Conservation (phyloP, 2,797 vertebrate genomes). For the Danionella dracula region DNA sequence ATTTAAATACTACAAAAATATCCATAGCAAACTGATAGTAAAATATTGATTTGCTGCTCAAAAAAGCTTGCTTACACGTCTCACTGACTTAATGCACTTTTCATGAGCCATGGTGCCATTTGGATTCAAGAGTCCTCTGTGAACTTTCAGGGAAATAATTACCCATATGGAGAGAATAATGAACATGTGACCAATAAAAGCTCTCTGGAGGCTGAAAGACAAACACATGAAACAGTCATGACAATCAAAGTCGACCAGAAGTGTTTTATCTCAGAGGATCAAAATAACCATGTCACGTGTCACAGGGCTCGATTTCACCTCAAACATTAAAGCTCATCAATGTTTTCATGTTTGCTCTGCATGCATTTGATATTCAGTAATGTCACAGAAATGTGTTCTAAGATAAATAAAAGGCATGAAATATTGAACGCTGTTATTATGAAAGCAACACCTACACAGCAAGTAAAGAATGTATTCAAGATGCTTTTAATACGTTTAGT, state of each 20-base stretch:
- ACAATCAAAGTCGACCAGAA: slow-evolving; percentile 52
- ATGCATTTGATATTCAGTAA: slow-evolving; percentile 19
- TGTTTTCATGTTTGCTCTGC: background rate
- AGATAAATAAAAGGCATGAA: background rate
- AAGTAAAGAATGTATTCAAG: no score
- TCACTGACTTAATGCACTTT: background rate
- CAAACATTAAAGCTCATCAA: slow-evolving; percentile 9
- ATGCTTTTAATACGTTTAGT: no score
- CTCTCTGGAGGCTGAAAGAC: slow-evolving; percentile 46
- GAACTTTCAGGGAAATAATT: slow-evolving; percentile 42
- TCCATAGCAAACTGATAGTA: background rate
- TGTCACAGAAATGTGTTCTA: background rate
- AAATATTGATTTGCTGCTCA: background rate
- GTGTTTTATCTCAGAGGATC: slow-evolving; percentile 43
- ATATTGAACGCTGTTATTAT: background rate
- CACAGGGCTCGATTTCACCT: slow-evolving; percentile 3
- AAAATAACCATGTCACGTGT: background rate
- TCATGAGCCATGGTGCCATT: background rate
- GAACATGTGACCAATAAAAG: slow-evolving; percentile 54
- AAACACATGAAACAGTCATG: slow-evolving; percentile 50
- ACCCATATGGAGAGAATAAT: slow-evolving; percentile 52
- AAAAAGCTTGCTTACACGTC: background rate
- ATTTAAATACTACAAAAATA: no score
- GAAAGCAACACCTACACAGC: background rate
- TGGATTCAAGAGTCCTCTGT: background rate